Conservation (phyloP, 1,140 invertebrate species). For the Diprion similis region DNA sequence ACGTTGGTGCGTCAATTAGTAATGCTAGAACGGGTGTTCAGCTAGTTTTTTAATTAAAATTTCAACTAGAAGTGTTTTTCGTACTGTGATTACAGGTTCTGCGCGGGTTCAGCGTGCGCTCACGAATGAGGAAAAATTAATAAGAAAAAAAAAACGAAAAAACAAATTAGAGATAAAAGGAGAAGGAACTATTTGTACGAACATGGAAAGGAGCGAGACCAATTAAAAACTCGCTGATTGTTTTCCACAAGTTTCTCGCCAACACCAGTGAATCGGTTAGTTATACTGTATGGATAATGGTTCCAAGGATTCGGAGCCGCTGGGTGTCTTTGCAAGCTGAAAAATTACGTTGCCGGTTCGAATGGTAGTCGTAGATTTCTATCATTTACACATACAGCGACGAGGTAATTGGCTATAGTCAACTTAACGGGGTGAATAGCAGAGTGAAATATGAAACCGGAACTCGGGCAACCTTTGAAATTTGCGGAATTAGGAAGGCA, state of each 20-base stretch:
- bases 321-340: too few species aligned
- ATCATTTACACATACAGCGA: conserved; percentile 18
- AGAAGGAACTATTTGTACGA: not conserved
- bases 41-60: not conserved
- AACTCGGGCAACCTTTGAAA: not conserved
- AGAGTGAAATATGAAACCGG: not conserved
- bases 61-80: conserved; percentile 5
- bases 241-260: too few species aligned
- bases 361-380: too few species aligned
- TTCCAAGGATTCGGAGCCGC: too few species aligned
- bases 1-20: too few species aligned
- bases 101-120: not conserved
- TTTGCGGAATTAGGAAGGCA: not conserved
- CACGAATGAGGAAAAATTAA: not conserved
- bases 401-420: conserved; percentile 12
- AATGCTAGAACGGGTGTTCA: not conserved
- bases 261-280: too few species aligned
- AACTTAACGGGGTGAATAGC: not conserved
- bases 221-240: too few species aligned
- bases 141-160: conserved; percentile 17
- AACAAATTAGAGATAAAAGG: conserved; percentile 6
- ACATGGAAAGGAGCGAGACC: too few species aligned
- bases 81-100: not conserved
- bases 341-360: too few species aligned
- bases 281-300: too few species aligned